Percentiles rank a stretch among this genome's conserved stretches.
These are phyloP conservation scores for Agonopterix heracliana DNA, from an alignment of 2,888 invertebrate species.

Conservation along the genomic window DNA sequence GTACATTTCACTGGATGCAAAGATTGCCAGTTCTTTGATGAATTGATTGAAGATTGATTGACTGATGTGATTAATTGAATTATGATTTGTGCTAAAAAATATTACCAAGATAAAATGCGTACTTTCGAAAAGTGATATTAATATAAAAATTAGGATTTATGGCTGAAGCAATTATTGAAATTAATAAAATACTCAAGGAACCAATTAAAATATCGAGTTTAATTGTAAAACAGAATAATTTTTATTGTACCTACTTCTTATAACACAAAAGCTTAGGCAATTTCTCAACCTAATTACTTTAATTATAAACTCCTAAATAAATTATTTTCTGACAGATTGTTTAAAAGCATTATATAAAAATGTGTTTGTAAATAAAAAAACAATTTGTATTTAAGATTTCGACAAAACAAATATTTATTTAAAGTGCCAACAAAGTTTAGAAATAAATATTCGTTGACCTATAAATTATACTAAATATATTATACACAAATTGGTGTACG, in stretches of 20 bases:
- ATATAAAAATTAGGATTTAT: constrained; percentile 36
- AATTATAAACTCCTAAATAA: not conserved
- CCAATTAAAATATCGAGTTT: constrained; percentile 37
- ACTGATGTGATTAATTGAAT: too few relatives aligned
- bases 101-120: constrained; percentile 11
- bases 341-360: not conserved
- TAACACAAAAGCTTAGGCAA: too few relatives aligned
- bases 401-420: constrained; percentile 6
- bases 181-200: constrained; percentile 28
- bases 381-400: not conserved
- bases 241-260: too few relatives aligned
- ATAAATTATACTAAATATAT: constrained; percentile 1
- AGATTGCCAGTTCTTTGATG: too few relatives aligned
- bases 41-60: too few relatives aligned
- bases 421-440: constrained; percentile 11
- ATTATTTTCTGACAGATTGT: not conserved
- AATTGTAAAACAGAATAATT: constrained; percentile 12
- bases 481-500: not conserved
- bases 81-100: not conserved
- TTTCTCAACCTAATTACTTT: not conserved
- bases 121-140: constrained; percentile 55
- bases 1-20: too few relatives aligned
- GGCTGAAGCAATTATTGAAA: constrained; percentile 33
- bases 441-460: not conserved
- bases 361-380: constrained; percentile 8